Percentiles rank a stretch among this genome's conserved stretches.
phyloP scores from a whole-genome alignment of 1,140 invertebrate species.

The Aphis gossypii region DNA sequence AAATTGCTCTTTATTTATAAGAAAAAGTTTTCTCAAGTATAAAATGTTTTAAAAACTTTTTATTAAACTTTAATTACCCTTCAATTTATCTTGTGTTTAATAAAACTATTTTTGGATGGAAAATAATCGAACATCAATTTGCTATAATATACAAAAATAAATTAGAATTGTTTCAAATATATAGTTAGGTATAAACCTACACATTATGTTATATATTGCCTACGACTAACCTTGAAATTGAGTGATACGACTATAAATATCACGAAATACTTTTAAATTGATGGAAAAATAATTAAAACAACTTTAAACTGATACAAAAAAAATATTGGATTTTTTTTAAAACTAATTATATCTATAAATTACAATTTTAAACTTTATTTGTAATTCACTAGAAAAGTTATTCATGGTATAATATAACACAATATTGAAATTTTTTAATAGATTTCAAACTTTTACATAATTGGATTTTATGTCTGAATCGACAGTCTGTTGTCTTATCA shows the following conservation, averaged over 20 bases:
- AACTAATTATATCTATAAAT: neutral
- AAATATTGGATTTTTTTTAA: neutral
- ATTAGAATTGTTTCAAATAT: neutral
- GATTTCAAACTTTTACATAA: slow-evolving; percentile 33
- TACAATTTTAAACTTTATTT: neutral
- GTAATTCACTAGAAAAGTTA: neutral
- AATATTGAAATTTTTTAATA: neutral
- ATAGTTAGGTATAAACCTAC: neutral
- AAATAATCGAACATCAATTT: neutral
- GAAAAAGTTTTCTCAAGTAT: neutral
- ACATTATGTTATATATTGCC: neutral
- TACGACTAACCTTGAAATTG: slow-evolving; percentile 7
- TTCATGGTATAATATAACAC: neutral
- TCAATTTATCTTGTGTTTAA: slow-evolving; percentile 22
- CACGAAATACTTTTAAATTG: neutral
- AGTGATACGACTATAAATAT: neutral
- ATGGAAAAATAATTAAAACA: neutral
- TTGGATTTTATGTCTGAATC: slow-evolving; percentile 21
- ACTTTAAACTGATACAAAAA: neutral
- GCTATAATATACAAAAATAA: neutral
- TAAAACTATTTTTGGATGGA: neutral
- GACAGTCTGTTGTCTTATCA: neutral
- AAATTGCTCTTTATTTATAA: slow-evolving; percentile 10
- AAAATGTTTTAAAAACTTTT: neutral
- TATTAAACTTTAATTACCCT: slow-evolving; percentile 3